Percentiles rank a stretch among this genome's conserved stretches.
Conservation (phyloP, 2,797 vertebrate genomes). For the Sebastes nivosus region DNA sequence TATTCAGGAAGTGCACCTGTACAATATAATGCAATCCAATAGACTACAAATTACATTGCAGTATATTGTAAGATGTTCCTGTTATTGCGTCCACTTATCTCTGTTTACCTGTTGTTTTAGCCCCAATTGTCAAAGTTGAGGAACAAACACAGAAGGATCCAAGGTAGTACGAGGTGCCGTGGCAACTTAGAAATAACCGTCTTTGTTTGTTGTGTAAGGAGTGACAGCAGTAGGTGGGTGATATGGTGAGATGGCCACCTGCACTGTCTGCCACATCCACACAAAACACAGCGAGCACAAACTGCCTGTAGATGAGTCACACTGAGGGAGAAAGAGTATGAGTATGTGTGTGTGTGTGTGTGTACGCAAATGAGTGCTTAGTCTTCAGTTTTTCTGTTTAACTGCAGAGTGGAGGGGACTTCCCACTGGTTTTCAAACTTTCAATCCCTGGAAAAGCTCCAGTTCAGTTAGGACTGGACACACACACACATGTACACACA, state of each 20-base stretch:
- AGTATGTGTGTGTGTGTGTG: slow-evolving; percentile 14
- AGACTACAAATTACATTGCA: neutral
- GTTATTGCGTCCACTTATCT: slow-evolving; percentile 4
- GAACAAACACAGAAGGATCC: neutral
- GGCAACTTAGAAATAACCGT: slow-evolving; percentile 41
- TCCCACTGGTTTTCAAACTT: slow-evolving; percentile 71
- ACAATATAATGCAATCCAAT: neutral
- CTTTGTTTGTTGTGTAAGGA: slow-evolving; percentile 61
- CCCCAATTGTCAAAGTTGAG: neutral
- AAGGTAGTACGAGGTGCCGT: neutral
- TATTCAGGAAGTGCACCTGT: neutral
- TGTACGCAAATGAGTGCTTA: slow-evolving; percentile 73
- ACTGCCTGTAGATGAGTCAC: slow-evolving; percentile 69
- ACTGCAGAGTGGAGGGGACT: slow-evolving; percentile 66
- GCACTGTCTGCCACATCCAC: slow-evolving; percentile 76
- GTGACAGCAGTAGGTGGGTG: slow-evolving; percentile 74
- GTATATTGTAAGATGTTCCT: neutral
- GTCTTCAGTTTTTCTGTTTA: slow-evolving; percentile 69
- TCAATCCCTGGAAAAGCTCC: slow-evolving; percentile 67
- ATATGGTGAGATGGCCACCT: slow-evolving; percentile 67
- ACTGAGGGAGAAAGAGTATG: neutral
- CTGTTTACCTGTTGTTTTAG: neutral
- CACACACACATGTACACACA: neutral
- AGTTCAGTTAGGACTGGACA: slow-evolving; percentile 62
- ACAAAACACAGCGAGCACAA: slow-evolving; percentile 61